These are phyloP conservation scores for Crepidodera aurea DNA, from an alignment of 2,888 invertebrate species.

Conservation along the genomic window DNA sequence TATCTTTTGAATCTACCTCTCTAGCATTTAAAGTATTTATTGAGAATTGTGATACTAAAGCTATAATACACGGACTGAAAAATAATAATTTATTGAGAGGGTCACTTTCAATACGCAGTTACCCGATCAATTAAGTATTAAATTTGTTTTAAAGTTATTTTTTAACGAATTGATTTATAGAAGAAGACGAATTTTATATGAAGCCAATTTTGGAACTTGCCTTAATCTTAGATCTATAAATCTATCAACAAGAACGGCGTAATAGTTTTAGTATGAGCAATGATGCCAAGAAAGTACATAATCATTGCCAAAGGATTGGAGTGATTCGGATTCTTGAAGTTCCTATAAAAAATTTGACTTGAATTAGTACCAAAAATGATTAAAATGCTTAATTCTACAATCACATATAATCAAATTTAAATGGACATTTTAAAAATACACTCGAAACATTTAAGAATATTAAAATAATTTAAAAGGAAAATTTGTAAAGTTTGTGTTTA, in stretches of 20 bases:
- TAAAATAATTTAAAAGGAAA: too few species aligned
- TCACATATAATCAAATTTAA: too few species aligned
- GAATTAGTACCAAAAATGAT: too few species aligned
- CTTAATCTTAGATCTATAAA: slow-evolving; percentile 3
- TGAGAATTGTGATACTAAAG: slow-evolving; percentile 34
- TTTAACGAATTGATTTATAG: neutral
- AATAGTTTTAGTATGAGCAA: slow-evolving; percentile 23
- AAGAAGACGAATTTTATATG: neutral
- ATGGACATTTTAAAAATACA: too few species aligned
- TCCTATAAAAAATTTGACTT: slow-evolving; percentile 3
- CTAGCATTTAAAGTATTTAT: slow-evolving; percentile 53
- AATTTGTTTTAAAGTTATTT: too few species aligned
- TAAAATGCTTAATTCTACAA: too few species aligned
- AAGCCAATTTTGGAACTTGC: slow-evolving; percentile 17
- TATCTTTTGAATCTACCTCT: slow-evolving; percentile 55
- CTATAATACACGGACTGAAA: too few species aligned
- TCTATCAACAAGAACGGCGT: neutral
- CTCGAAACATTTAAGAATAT: too few species aligned
- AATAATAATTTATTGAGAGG: too few species aligned
- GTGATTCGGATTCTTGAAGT: slow-evolving; percentile 10
- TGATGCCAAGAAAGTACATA: slow-evolving; percentile 19
- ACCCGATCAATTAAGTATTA: too few species aligned
- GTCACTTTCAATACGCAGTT: too few species aligned
- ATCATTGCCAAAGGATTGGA: slow-evolving; percentile 24
- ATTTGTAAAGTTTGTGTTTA: too few species aligned